Evolutionary conservation across 2,797 vertebrate genomes (phyloP), one percentile per base, ranked within the genome.

Genomic region (Cynopterus sphinx): DNA sequence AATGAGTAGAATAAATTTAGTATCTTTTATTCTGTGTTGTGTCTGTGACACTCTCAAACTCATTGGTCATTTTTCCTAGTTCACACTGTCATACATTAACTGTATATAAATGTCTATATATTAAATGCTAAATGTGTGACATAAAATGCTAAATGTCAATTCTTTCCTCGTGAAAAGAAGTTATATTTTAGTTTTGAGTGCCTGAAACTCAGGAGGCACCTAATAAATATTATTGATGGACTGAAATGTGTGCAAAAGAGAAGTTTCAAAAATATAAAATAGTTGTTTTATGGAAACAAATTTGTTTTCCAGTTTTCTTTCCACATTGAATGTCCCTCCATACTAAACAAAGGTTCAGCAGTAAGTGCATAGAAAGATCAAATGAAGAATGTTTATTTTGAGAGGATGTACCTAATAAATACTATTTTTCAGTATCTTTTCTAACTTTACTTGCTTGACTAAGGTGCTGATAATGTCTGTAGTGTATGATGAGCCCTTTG

Each of bases 141-240:
- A 1, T 61, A 55, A 87, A 87, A 70, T 65, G 43, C 43, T 91
- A 71, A 92, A 51, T 43, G 26, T 65, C 36, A 57, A 1, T 33
- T 46, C 68, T 86, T 91, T 67, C 10, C 28, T 94, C 24, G 65
- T n/a, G 41, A 86, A 95, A 88, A 74, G 28, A 90, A 74, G 9
- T 75, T 73, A 11, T 67, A 49, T 84, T 91, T 97, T 73, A 77
- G 33, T 17, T 61, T 17, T 78, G 31, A 90, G 28, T 78, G 57
- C 57, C 74, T 57, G 46, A 68, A 49, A 83, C 31, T n/a, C 9
- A n/a, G 53, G 43, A 63, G 28, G 31, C 31, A 55, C 31, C 67
- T 6, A 77, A 26, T 75, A 95, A 89, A 79, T 71, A 78, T 36
- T 24, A 78, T 5, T 28, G 41, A 78, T 41, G 39, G 63, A 21